Evolutionary conservation across 2,797 vertebrate genomes (phyloP).

Genomic region (Peromyscus nudipes): DNA sequence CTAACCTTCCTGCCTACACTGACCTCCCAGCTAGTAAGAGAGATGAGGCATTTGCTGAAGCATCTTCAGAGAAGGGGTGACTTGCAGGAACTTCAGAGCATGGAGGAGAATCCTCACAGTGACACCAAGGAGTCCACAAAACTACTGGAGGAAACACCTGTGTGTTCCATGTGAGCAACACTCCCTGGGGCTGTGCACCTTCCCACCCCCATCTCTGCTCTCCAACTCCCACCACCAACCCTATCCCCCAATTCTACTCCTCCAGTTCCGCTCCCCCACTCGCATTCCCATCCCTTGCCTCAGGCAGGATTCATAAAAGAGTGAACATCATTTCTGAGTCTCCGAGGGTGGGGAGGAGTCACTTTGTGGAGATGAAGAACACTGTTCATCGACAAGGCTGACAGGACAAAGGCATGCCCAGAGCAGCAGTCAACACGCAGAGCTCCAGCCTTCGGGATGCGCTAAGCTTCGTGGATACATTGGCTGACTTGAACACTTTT

Average conservation of each 20-base stretch:
- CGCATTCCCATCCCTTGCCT: not conserved
- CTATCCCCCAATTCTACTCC: not conserved
- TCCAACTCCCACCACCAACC: not conserved
- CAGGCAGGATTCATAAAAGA: not conserved
- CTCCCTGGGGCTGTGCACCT: not conserved
- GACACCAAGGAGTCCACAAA: not conserved
- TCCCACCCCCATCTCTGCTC: not conserved
- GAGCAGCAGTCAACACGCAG: not conserved
- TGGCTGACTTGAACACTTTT: not conserved
- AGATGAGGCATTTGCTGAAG: not conserved
- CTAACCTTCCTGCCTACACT: not conserved
- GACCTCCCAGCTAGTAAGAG: not conserved
- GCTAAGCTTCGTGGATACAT: not conserved
- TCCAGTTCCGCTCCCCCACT: not conserved
- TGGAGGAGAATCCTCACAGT: not conserved
- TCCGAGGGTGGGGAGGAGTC: not conserved
- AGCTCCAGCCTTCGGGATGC: not conserved
- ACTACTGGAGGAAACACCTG: not conserved
- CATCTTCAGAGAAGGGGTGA: not conserved
- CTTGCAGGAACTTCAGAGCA: not conserved
- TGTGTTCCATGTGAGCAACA: not conserved
- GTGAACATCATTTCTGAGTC: not conserved
- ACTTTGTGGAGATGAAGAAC: not conserved
- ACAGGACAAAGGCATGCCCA: not conserved
- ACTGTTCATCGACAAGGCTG: not conserved